These are phyloP conservation scores for Hipparchia sbordonii DNA, from an alignment of 2,888 invertebrate species.

Conservation along the genomic window DNA sequence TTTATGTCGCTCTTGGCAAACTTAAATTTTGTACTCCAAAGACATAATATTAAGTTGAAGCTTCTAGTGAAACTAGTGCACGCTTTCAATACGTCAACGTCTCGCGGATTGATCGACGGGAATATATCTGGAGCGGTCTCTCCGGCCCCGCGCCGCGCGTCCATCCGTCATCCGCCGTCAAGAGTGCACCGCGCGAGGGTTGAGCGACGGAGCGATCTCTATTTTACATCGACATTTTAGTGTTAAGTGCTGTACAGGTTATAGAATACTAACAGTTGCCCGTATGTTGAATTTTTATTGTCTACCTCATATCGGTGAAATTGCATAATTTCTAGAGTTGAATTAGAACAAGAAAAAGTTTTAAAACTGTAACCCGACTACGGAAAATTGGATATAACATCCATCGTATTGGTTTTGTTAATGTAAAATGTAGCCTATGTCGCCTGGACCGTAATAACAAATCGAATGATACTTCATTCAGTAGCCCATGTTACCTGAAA, in stretches of 20 bases:
- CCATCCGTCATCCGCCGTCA: constrained; percentile 63
- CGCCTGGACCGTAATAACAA: too few species aligned
- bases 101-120: constrained; percentile 65
- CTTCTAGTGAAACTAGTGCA: constrained; percentile 6
- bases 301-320: too few species aligned
- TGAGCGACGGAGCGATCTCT: constrained; percentile 15
- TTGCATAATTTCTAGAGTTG: too few species aligned
- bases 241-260: constrained; percentile 5
- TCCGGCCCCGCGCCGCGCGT: constrained; percentile 52
- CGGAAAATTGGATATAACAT: too few species aligned
- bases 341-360: too few species aligned
- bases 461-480: too few species aligned
- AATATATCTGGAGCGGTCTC: constrained; percentile 65
- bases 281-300: too few species aligned
- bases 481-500: too few species aligned
- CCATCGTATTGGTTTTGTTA: too few species aligned
- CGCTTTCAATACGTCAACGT: constrained; percentile 29
- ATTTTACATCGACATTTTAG: constrained; percentile 15
- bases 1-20: not conserved
- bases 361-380: too few species aligned
- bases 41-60: not conserved
- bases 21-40: not conserved
- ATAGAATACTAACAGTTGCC: not conserved
- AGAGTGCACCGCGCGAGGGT: constrained; percentile 35
- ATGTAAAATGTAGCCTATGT: too few species aligned